Conservation (phyloP, 2,113 vertebrate species). For the Hystrix cristata region DNA sequence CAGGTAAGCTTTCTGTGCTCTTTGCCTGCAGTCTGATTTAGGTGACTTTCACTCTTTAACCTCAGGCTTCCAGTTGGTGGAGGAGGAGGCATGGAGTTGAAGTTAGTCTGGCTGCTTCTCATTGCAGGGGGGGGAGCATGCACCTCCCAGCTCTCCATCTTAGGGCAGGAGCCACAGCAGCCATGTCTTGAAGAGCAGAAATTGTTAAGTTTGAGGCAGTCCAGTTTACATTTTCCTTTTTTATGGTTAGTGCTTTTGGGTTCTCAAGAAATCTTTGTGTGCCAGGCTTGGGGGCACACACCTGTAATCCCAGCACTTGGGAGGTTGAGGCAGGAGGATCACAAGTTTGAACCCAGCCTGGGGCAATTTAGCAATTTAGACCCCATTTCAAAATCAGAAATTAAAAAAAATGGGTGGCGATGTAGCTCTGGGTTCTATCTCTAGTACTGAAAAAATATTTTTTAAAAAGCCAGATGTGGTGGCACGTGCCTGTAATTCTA, state of each 20-base stretch:
- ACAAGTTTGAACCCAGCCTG: neutral
- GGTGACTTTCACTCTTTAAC: neutral
- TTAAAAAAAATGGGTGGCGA: neutral
- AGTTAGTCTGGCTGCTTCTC: neutral
- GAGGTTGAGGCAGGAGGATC: neutral
- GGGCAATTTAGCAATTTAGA: neutral
- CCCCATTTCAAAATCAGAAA: neutral
- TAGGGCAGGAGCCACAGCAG: neutral
- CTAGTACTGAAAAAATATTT: neutral
- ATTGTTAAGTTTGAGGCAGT: neutral
- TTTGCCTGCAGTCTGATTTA: neutral
- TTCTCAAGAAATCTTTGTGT: neutral
- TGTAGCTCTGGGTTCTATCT: neutral
- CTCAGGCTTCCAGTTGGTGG: neutral
- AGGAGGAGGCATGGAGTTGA: neutral
- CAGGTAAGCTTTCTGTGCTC: neutral
- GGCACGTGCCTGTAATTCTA: neutral
- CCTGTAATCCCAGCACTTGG: neutral
- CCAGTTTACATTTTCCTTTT: neutral
- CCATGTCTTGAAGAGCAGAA: neutral
- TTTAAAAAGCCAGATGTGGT: neutral
- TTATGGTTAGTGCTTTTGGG: neutral
- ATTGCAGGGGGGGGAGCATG: neutral
- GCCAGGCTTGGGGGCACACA: neutral
- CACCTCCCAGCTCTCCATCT: neutral